Percentiles rank a stretch among this genome's conserved stretches.
Evolutionary conservation across 2,113 vertebrate species (phyloP).

Genomic region (Lycaon pictus): DNA sequence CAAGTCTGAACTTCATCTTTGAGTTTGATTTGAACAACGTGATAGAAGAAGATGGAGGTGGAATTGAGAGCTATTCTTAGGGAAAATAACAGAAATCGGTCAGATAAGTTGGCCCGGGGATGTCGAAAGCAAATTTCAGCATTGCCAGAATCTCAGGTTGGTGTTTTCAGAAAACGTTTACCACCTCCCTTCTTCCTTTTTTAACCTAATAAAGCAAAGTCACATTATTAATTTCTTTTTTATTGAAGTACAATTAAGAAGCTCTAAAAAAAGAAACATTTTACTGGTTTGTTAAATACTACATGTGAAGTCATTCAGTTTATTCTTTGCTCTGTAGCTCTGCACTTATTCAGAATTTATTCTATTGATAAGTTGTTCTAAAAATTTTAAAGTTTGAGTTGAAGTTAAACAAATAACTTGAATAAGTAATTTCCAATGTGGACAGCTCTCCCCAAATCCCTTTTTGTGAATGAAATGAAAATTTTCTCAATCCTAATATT

Average conservation of each 20-base stretch:
- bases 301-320: conserved; percentile 53
- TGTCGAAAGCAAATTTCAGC: background rate
- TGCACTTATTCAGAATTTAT: conserved; percentile 56
- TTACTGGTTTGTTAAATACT: conserved; percentile 54
- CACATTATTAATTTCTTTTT: background rate
- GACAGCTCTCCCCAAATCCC: background rate
- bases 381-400: conserved; percentile 60
- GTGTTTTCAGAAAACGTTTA: conserved; percentile 42
- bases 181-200: background rate
- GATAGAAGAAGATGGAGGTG: background rate
- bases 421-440: conserved; percentile 48
- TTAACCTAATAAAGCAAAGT: conserved; percentile 34
- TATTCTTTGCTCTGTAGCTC: conserved; percentile 1
- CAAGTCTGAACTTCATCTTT: conserved; percentile 34
- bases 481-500: conserved; percentile 14
- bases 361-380: background rate
- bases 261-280: conserved; percentile 63
- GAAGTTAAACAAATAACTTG: conserved; percentile 38
- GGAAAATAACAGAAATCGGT: background rate
- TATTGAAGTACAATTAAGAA: conserved; percentile 57
- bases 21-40: background rate
- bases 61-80: background rate
- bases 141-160: background rate
- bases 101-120: background rate
- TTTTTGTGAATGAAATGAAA: conserved; percentile 33